Base-by-base conservation (phyloP, 1,140 invertebrate species). In the Delia radicum region DNA sequence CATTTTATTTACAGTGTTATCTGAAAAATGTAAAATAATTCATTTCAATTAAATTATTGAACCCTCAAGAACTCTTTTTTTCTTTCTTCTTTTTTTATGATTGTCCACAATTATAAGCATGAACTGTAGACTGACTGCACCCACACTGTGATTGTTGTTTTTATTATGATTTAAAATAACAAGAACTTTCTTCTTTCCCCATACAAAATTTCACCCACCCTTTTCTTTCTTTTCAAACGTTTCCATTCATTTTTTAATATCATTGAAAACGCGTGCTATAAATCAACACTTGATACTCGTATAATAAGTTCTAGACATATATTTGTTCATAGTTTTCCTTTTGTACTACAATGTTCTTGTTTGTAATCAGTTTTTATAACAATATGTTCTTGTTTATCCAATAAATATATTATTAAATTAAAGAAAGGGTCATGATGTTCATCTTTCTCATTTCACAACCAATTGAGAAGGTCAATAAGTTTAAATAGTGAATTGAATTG, bases 381-480 rank as follows among this genome's bases (percentile, higher is more conserved):
- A 2, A 7, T 37, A 37, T 3, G n/a, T 21, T 55, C 24, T 21
- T 55, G n/a, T 55, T 55, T 55, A 55, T 55, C 48, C 18, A 55
- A 55, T 55, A n/a, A 21, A 55, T 10, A 21, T 10, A 21, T 18
- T 55, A 55, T 55, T 55, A 55, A 21, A 21, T 55, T 55, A 18
- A 21, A 21, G 48, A 55, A 55, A 21, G 48, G 48, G 48, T 55
- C 48, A 55, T 55, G 24, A 55, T n/a, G n/a, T n/a, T 18, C 48
- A n/a, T 21, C 48, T 55, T 21, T 42, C 37, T 15, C 46, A 55
- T 55, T 55, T 55, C n/a, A 55, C 18, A 55, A 55, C 24, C 48
- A 55, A 55, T 55, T 55, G 48, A 55, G 48, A 55, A 55, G 48
- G 48, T 55, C 48, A 55, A 55, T 55, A 55, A 55, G 48, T 55